Conservation (phyloP, 1,140 invertebrate genomes). For the Pseudomyrmex pallidus region DNA sequence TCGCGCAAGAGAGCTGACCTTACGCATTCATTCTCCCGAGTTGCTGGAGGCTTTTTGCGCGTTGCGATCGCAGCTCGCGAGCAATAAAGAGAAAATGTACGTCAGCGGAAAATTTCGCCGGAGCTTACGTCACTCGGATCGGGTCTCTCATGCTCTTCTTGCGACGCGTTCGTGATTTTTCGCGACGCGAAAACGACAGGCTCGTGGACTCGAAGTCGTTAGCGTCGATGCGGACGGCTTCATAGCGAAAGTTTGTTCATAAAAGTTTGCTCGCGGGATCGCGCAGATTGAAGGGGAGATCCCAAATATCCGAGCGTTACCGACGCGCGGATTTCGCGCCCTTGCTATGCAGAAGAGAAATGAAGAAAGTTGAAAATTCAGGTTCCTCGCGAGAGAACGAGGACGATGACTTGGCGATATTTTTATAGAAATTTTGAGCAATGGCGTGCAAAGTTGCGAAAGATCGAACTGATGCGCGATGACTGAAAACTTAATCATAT, state of each 20-base stretch:
- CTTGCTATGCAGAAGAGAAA: slow-evolving; percentile 11
- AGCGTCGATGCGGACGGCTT: slow-evolving; percentile 15
- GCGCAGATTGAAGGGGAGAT: not conserved
- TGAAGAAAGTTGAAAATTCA: slow-evolving; percentile 31
- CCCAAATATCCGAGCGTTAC: no score
- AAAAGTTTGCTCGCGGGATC: slow-evolving; percentile 45
- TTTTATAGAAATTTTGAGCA: slow-evolving; percentile 4
- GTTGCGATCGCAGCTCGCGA: not conserved
- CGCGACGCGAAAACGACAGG: slow-evolving; percentile 4
- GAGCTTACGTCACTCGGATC: slow-evolving; percentile 13
- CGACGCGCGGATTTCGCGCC: no score
- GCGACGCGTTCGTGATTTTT: not conserved
- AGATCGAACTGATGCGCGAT: not conserved
- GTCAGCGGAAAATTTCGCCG: slow-evolving; percentile 43
- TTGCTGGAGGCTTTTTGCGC: not conserved
- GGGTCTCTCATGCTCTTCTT: not conserved
- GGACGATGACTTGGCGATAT: not conserved
- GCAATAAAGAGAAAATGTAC: not conserved
- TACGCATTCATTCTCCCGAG: slow-evolving; percentile 10
- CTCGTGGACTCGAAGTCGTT: slow-evolving; percentile 11
- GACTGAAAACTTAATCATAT: not conserved
- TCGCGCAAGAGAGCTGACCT: slow-evolving; percentile 7
- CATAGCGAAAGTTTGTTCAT: slow-evolving; percentile 56
- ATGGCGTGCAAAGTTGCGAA: not conserved
- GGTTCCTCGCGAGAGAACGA: not conserved